phyloP scores from a whole-genome alignment of 2,888 invertebrate genomes.

The Stratiomys singularior region DNA sequence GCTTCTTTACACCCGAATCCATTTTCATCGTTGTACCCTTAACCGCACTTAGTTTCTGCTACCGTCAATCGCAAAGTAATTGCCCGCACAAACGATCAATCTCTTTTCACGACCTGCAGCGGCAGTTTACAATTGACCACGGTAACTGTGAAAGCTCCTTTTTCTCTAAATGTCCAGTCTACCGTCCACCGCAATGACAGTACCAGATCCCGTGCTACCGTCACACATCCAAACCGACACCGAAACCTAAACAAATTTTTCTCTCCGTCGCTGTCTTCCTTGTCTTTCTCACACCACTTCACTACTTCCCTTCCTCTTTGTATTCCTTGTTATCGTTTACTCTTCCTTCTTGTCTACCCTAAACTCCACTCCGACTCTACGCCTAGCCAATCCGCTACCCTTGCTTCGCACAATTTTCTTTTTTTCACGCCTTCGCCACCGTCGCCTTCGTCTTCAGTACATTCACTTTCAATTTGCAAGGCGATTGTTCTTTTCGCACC shows the following conservation, averaged over 20 bases:
- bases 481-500: too few relatives aligned
- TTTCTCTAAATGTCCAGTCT: conserved; percentile 3
- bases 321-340: not conserved
- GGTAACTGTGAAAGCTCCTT: too few relatives aligned
- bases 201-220: conserved; percentile 19
- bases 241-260: conserved; percentile 10
- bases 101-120: not conserved
- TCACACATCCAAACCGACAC: conserved; percentile 23
- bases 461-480: too few relatives aligned
- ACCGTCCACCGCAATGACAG: conserved; percentile 1
- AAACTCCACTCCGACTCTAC: conserved; percentile 1
- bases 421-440: not conserved
- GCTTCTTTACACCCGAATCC: conserved; percentile 34
- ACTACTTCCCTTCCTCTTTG: not conserved
- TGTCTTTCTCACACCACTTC: not conserved
- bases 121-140: too few relatives aligned
- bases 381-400: not conserved
- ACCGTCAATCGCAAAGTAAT: not conserved
- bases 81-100: not conserved
- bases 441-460: too few relatives aligned
- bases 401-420: not conserved
- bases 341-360: too few relatives aligned
- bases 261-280: not conserved
- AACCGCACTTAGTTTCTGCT: not conserved
- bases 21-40: conserved; percentile 7